phyloP scores from a whole-genome alignment of 2,113 vertebrate genomes.

The Eolophus roseicapilla region DNA sequence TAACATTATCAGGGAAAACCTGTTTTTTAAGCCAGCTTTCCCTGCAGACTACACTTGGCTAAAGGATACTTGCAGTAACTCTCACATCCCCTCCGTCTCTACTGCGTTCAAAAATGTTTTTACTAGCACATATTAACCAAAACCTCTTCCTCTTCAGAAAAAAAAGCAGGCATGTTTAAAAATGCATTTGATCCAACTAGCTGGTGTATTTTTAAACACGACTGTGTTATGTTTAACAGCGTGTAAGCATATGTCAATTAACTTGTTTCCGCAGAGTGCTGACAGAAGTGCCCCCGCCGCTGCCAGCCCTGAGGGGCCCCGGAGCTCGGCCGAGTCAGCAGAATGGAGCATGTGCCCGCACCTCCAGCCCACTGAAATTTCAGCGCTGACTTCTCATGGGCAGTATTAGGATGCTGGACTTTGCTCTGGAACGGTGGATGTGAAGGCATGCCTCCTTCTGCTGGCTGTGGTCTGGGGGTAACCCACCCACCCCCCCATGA shows the following conservation, averaged over 20 bases:
- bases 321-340: neutral
- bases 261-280: constrained; percentile 14
- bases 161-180: neutral
- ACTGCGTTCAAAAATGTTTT: neutral
- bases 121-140: neutral
- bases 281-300: neutral
- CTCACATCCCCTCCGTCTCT: neutral
- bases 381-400: accelerated
- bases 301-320: neutral
- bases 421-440: accelerated
- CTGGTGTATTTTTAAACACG: constrained; percentile 41
- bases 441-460: neutral
- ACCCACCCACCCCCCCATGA: neutral
- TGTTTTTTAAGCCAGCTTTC: constrained; percentile 33
- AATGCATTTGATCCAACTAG: constrained; percentile 41
- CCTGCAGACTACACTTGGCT: neutral
- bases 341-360: neutral
- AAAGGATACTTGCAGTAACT: neutral
- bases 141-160: neutral
- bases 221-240: constrained; percentile 50
- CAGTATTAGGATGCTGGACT: neutral
- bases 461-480: neutral
- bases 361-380: neutral
- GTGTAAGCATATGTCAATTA: constrained; percentile 48
- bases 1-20: constrained; percentile 21